Conservation (phyloP, 2,113 vertebrate genomes). For the Thamnaconus septentrionalis region DNA sequence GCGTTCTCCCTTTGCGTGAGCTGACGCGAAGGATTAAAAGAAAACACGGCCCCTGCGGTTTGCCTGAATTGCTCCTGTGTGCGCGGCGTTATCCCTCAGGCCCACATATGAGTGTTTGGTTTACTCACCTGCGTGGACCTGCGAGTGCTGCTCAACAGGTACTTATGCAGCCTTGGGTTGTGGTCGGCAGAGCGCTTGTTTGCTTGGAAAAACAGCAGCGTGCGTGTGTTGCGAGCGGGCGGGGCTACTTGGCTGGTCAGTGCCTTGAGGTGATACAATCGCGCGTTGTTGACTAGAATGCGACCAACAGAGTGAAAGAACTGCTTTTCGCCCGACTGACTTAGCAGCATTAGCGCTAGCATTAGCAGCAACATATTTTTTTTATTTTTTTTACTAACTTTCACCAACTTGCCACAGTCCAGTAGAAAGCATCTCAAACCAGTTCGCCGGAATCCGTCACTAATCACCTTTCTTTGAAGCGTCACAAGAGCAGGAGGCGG, state of each 20-base stretch:
- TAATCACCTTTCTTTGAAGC: too few relatives aligned
- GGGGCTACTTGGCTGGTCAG: slow-evolving; percentile 17
- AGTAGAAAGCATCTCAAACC: too few relatives aligned
- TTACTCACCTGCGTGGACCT: slow-evolving; percentile 62
- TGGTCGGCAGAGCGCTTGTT: slow-evolving; percentile 20
- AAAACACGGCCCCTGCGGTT: slow-evolving; percentile 31
- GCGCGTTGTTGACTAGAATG: too few relatives aligned
- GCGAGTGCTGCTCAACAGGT: slow-evolving; percentile 46
- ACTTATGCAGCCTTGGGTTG: slow-evolving; percentile 25
- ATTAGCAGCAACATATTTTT: too few relatives aligned
- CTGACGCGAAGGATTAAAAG: slow-evolving; percentile 36
- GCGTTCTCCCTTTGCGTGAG: slow-evolving; percentile 15
- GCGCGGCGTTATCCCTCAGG: slow-evolving; percentile 15
- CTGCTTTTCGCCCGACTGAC: too few relatives aligned
- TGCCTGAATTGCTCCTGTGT: slow-evolving; percentile 18
- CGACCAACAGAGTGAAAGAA: too few relatives aligned
- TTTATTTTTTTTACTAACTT: too few relatives aligned
- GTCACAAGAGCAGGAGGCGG: too few relatives aligned
- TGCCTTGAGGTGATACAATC: slow-evolving; percentile 28
- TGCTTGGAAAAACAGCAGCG: slow-evolving; percentile 29
- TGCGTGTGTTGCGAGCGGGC: slow-evolving; percentile 10
- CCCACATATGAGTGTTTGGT: slow-evolving; percentile 25
- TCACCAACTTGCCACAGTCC: too few relatives aligned
- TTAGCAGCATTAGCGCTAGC: too few relatives aligned
- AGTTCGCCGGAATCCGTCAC: too few relatives aligned